Conservation (phyloP, 2,888 invertebrate species). For the Sisyra nigra region DNA sequence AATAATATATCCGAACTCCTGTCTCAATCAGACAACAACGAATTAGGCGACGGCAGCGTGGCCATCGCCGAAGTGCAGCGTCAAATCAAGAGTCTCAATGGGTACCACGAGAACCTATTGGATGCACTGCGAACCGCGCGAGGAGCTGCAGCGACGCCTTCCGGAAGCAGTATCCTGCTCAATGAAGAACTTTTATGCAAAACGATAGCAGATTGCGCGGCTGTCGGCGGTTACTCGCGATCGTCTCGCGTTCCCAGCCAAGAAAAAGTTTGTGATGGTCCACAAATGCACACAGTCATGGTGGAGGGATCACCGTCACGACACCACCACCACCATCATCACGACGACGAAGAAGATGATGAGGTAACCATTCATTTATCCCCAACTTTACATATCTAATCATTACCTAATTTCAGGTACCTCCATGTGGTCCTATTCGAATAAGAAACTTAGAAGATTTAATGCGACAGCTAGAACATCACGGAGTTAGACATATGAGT, state of each 20-base stretch:
- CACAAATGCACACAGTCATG: constrained; percentile 38
- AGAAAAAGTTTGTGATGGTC: constrained; percentile 56
- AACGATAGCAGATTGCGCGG: constrained; percentile 43
- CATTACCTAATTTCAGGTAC: constrained; percentile 33
- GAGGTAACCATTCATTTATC: constrained; percentile 13
- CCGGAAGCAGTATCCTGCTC: constrained; percentile 44
- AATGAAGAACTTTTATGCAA: constrained; percentile 54
- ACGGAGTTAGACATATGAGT: constrained; percentile 74
- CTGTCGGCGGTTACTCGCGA: constrained; percentile 34
- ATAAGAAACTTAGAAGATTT: constrained; percentile 85
- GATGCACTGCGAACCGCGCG: constrained; percentile 76
- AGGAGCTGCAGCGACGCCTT: constrained; percentile 38
- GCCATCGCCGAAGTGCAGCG: constrained; percentile 67
- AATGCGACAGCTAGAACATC: constrained; percentile 75
- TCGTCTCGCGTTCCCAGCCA: constrained; percentile 30
- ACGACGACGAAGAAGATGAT: constrained; percentile 24
- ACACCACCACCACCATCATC: constrained; percentile 22
- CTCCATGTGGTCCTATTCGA: constrained; percentile 67
- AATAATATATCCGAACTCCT: constrained; percentile 4
- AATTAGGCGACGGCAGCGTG: constrained; percentile 32
- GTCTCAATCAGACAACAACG: constrained; percentile 53
- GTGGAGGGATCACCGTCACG: constrained; percentile 25
- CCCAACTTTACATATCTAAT: constrained; percentile 13
- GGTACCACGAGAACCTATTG: constrained; percentile 83
- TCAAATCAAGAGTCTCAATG: constrained; percentile 76